Percentiles rank a stretch among this genome's conserved stretches.
Evolutionary conservation across 1,140 invertebrate species (phyloP).

Genomic region (Eupeodes corollae): DNA sequence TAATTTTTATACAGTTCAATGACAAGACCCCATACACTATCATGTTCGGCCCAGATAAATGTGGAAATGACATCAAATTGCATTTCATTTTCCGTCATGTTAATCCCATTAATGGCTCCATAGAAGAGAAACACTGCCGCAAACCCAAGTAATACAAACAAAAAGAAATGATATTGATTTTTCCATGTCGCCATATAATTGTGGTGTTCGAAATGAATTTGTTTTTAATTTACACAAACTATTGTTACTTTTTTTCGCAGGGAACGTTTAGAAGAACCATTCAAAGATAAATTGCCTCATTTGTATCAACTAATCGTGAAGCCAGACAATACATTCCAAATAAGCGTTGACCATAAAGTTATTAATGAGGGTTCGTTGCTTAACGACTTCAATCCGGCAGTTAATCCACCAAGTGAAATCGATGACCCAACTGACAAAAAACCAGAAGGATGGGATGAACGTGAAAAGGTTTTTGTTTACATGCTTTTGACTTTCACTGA

Average conservation of each 20-base stretch:
- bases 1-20: slow-evolving; percentile 50
- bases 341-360: slow-evolving; percentile 60
- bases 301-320: slow-evolving; percentile 81
- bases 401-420: slow-evolving; percentile 92
- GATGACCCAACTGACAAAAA: slow-evolving; percentile 86
- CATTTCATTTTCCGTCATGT: slow-evolving; percentile 97
- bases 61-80: slow-evolving; percentile 89
- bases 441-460: slow-evolving; percentile 93
- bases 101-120: slow-evolving; percentile 82
- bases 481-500: not conserved
- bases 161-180: too few relatives aligned
- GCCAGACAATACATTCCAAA: slow-evolving; percentile 75
- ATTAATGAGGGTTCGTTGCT: slow-evolving; percentile 77
- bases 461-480: slow-evolving; percentile 57
- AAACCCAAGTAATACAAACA: slow-evolving; percentile 52
- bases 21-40: slow-evolving; percentile 96
- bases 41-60: slow-evolving; percentile 99
- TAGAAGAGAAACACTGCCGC: slow-evolving; percentile 86
- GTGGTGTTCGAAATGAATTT: slow-evolving; percentile 4
- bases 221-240: slow-evolving; percentile 3
- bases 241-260: slow-evolving; percentile 20
- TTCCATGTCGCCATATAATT: not conserved
- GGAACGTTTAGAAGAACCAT: slow-evolving; percentile 74
- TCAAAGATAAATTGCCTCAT: slow-evolving; percentile 93
- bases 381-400: slow-evolving; percentile 82